Conservation (phyloP, 2,888 invertebrate species). For the Eilema depressum region DNA sequence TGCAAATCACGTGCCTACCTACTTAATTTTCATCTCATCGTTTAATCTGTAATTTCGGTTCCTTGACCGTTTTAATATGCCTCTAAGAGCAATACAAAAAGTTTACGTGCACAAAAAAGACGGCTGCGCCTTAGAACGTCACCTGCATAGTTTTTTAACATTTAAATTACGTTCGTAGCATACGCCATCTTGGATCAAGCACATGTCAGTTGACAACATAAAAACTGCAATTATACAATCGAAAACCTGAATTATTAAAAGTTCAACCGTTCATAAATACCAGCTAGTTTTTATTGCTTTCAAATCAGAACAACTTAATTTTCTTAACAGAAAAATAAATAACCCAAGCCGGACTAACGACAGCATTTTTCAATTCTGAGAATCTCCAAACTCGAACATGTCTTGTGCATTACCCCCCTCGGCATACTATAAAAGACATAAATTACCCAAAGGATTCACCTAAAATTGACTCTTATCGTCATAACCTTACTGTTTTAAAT, state of each 20-base stretch:
- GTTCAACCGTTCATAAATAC: constrained; percentile 49
- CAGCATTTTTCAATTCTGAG: constrained; percentile 74
- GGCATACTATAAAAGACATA: constrained; percentile 54
- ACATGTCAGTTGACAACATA: constrained; percentile 26
- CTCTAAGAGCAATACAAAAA: constrained; percentile 28
- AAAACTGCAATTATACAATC: constrained; percentile 29
- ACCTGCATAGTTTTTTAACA: constrained; percentile 31
- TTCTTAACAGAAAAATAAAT: constrained; percentile 61
- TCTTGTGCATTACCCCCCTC: constrained; percentile 70
- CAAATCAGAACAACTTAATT: constrained; percentile 75
- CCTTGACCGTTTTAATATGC: constrained; percentile 31
- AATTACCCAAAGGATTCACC: constrained; percentile 26
- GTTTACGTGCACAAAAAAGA: constrained; percentile 19
- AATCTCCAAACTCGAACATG: constrained; percentile 72
- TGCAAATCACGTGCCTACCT: constrained; percentile 25
- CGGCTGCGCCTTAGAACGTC: constrained; percentile 26
- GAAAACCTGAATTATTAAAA: constrained; percentile 29
- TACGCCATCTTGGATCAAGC: constrained; percentile 12
- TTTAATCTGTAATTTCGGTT: constrained; percentile 22
- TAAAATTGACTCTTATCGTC: constrained; percentile 34
- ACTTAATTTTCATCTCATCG: constrained; percentile 24
- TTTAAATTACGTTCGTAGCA: constrained; percentile 8
- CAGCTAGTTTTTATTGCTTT: constrained; percentile 60
- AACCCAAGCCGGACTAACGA: constrained; percentile 61
- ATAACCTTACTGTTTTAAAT: constrained; percentile 30